Evolutionary conservation across 2,888 invertebrate species (phyloP), one percentile per base, ranked within the genome.

Genomic region (Prosopocoilus inquinatus): DNA sequence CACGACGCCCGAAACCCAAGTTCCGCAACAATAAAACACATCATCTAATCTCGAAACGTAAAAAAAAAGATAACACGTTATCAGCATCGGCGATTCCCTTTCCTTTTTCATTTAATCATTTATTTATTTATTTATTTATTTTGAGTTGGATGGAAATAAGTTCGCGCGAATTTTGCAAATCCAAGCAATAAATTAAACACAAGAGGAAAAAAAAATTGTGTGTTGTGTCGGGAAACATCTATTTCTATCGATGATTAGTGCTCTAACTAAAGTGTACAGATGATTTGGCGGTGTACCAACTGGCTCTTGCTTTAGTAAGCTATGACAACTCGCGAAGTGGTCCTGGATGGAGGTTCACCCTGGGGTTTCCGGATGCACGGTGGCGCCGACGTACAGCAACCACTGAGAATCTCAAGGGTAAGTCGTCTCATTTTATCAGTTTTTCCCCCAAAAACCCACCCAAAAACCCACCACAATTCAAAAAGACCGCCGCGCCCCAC

Each of bases 351-450:
- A 66, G 91, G 91, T 62, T 85, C 89, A 75, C 92, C 92, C 66
- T 92, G 92, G 93, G 92, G 92, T 70, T 92, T 93, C 80, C 87
- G 92, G 64, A 88, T 92, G 86, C 88, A 90, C 76, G 92, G 92
- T 63, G 92, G 92, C 62, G 84, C 81, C 69, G 91, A 92, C 78
- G 84, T 85, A 67, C 86, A 87, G 72, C 88, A 88, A 76, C 89
- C 89, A 57, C 81, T 92, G 58, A 84, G 86, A 75, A 89, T 93
- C 77, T 88, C 89, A 50, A 85, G 89, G 84, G 90, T 90, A 79
- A 81, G 87, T 82, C 9, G n/a, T 41, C 3, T 38, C 11, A n/a
- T n/a, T n/a, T n/a, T n/a, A n/a, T n/a, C n/a, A n/a, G 20, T 28
- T 28, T 28, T 28, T 3, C 20, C 20, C 20, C 20, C 20, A 2